Evolutionary conservation across 1,140 invertebrate genomes (phyloP), one percentile per base, ranked within the genome.

Genomic region (Metopolophium dirhodum): DNA sequence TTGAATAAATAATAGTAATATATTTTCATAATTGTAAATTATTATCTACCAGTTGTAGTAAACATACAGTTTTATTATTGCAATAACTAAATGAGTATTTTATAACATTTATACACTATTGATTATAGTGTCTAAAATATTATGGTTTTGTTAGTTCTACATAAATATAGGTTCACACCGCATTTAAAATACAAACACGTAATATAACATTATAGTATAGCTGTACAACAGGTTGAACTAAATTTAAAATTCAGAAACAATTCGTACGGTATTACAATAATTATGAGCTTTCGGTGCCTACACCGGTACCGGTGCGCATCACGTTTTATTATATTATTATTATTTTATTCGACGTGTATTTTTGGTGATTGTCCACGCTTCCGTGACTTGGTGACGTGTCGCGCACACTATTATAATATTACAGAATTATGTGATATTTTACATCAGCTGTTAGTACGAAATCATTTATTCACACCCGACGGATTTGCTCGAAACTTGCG

Each of bases 401-500:
- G 11, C 30, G 18, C 61, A 77, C 61, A n/a, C 61, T n/a, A 41
- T 41, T n/a, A 77, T 77, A 77, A 77, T 77, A 77, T 77, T 77
- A 77, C 30, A n/a, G 6, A 30, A n/a, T n/a, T n/a, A 77, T 77
- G 18, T n/a, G 18, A n/a, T n/a, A 11, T 11, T 23, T 11, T 61
- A n/a, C n/a, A 77, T 35, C 41, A 4, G 2, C 30, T n/a, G 61
- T 77, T 77, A 77, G 30, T n/a, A 18, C 11, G 30, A 26, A 26
- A 85, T 85, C 45, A 85, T 88, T 49, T 88, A 51, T 49, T 88
- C 86, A n/a, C 49, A 88, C 86, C 30, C 30, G 86, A 49, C 47
- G n/a, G 47, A 88, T 88, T 88, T 88, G 7, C 47, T 47, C 1
- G 30, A 88, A 88, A 88, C 47, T 49, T n/a, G 30, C 30, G 47